phyloP scores from a whole-genome alignment of 1,140 invertebrate genomes.

The Heliothis subflexa region DNA sequence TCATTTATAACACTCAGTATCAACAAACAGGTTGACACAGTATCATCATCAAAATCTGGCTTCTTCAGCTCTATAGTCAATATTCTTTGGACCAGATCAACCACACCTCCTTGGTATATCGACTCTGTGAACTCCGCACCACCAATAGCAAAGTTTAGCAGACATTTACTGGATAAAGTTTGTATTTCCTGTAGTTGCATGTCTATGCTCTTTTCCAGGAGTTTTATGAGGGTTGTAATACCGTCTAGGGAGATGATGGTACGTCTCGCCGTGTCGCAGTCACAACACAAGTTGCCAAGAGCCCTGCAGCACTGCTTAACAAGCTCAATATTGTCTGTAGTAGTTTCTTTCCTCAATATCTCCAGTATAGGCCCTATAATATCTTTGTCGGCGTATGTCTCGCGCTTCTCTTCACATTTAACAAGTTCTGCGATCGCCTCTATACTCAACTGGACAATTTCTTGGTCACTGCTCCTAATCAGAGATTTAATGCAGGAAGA shows the following conservation, averaged over 20 bases:
- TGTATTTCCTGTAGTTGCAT: conserved; percentile 71
- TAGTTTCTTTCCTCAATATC: conserved; percentile 79
- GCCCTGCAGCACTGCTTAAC: conserved; percentile 92
- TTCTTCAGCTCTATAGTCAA: conserved; percentile 74
- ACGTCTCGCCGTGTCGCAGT: conserved; percentile 91
- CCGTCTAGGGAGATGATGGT: conserved; percentile 88
- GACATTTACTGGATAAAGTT: conserved; percentile 86
- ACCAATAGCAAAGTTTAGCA: conserved; percentile 93
- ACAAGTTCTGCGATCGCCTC: conserved; percentile 91
- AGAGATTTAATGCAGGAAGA: conserved; percentile 74
- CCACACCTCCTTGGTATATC: conserved; percentile 89
- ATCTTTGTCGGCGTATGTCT: conserved; percentile 87
- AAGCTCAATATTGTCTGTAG: conserved; percentile 84
- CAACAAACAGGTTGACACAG: conserved; percentile 88
- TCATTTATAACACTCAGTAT: conserved; percentile 92
- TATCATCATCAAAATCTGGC: conserved; percentile 77
- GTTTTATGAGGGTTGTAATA: conserved; percentile 84
- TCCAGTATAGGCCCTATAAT: conserved; percentile 87
- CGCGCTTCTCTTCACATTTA: conserved; percentile 89
- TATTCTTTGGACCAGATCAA: conserved; percentile 87
- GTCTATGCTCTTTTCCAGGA: conserved; percentile 74
- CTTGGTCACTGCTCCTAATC: conserved; percentile 68
- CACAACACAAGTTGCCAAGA: conserved; percentile 95
- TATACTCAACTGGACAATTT: conserved; percentile 80
- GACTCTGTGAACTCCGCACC: conserved; percentile 89